These are phyloP conservation scores for Drosophila prosaltans DNA, from an alignment of 1,140 invertebrate genomes.

Conservation along the genomic window DNA sequence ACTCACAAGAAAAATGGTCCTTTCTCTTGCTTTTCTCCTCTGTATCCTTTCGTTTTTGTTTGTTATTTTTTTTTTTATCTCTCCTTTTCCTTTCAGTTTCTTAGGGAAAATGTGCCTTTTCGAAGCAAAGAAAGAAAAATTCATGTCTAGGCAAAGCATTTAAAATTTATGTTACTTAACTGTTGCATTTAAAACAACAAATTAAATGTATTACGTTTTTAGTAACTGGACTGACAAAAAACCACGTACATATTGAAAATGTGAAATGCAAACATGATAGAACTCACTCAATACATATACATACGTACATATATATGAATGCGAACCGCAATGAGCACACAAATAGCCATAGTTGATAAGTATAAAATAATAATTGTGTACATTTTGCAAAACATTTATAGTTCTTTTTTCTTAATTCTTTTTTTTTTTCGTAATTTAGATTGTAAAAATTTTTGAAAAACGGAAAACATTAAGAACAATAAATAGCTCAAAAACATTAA, in stretches of 20 bases:
- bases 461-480: conserved; percentile 61
- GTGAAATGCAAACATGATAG: conserved; percentile 35
- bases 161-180: conserved; percentile 68
- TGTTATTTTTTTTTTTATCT: neutral
- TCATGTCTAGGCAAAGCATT: conserved; percentile 16
- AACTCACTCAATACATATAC: conserved; percentile 49
- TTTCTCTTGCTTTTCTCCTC: neutral
- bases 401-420: conserved; percentile 42
- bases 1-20: conserved; percentile 17
- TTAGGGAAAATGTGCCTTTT: conserved; percentile 65
- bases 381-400: conserved; percentile 56
- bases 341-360: conserved; percentile 62
- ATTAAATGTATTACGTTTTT: conserved; percentile 55
- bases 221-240: conserved; percentile 67
- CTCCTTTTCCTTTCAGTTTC: neutral
- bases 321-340: conserved; percentile 55
- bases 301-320: conserved; percentile 28
- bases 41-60: neutral
- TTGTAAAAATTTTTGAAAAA: conserved; percentile 56
- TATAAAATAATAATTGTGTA: conserved; percentile 59
- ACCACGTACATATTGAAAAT: conserved; percentile 41
- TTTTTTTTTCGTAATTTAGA: conserved; percentile 47
- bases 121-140: conserved; percentile 20
- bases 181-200: conserved; percentile 67
- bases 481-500: conserved; percentile 60